Percentiles rank a stretch among this genome's conserved stretches.
Evolutionary conservation across 2,113 vertebrate species (phyloP).

Genomic region (Sciurus niger): DNA sequence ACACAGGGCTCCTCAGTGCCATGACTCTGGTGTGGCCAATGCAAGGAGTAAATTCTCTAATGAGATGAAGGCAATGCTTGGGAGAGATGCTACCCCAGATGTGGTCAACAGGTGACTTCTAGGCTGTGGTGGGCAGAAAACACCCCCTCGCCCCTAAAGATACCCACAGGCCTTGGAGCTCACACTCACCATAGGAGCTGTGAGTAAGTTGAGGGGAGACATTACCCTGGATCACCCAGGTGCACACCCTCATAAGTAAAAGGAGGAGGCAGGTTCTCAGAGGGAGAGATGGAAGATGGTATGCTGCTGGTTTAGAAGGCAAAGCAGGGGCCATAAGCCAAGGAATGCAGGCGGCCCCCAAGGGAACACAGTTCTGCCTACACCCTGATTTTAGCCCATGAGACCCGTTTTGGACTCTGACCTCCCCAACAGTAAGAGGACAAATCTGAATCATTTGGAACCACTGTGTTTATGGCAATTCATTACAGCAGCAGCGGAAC

Average conservation of each 20-base stretch:
- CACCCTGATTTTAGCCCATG: background rate
- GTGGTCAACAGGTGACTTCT: background rate
- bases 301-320: background rate
- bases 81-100: background rate
- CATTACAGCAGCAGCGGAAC: background rate
- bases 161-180: background rate
- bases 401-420: background rate
- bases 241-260: background rate
- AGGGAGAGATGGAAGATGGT: too few relatives aligned
- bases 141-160: background rate
- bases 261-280: background rate
- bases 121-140: background rate
- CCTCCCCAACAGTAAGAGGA: background rate
- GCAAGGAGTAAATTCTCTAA: background rate
- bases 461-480: background rate
- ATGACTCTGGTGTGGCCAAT: background rate
- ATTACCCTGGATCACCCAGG: background rate
- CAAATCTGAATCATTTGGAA: background rate
- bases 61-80: background rate
- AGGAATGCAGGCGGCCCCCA: background rate
- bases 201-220: background rate
- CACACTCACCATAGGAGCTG: background rate
- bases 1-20: background rate
- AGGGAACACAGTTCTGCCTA: background rate
- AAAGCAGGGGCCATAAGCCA: background rate